These are phyloP conservation scores for Drosophila parvula DNA, from an alignment of 1,140 invertebrate species.

Conservation along the genomic window DNA sequence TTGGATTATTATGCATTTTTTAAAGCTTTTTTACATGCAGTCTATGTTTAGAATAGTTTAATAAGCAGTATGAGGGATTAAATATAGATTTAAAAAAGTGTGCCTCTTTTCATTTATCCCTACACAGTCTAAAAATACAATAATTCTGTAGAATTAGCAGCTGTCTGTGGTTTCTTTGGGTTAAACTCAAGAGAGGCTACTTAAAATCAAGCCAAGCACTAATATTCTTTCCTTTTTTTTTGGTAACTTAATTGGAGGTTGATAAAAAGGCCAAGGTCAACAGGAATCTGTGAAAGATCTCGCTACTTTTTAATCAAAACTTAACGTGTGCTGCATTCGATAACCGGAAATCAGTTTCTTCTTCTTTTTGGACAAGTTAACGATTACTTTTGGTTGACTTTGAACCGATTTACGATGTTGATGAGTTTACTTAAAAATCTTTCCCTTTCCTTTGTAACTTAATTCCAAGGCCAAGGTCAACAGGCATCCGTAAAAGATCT, in stretches of 20 bases:
- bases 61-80: neutral
- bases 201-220: neutral
- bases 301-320: too few species aligned
- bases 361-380: too few species aligned
- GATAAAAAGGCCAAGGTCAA: neutral
- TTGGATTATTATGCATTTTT: neutral
- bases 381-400: too few species aligned
- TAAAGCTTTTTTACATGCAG: neutral
- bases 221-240: neutral
- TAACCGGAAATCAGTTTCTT: too few species aligned
- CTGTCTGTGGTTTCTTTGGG: neutral
- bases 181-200: neutral
- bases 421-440: too few species aligned
- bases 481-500: too few species aligned
- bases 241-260: neutral
- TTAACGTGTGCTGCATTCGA: too few species aligned
- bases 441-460: too few species aligned
- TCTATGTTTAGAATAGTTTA: constrained; percentile 1
- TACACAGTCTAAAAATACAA: constrained; percentile 1
- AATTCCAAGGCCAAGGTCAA: too few species aligned
- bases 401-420: too few species aligned
- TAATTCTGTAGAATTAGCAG: constrained; percentile 2
- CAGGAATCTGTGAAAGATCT: too few species aligned
- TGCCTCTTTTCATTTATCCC: constrained; percentile 4
- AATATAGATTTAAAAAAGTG: constrained; percentile 5